Base-by-base conservation (phyloP, 2,888 invertebrate species). In the Macaria liturata region DNA sequence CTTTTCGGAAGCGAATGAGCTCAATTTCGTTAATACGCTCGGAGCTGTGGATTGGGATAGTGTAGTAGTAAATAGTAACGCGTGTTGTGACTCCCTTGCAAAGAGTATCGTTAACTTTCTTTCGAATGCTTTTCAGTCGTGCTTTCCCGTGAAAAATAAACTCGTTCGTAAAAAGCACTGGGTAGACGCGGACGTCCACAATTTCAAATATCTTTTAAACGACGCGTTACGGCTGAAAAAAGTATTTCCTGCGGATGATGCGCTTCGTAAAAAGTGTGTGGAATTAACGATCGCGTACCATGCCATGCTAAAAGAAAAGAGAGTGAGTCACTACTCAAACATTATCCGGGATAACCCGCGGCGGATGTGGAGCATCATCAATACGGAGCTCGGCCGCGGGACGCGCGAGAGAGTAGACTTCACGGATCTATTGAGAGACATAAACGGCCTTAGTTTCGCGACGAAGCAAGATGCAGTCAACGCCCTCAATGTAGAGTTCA, bases 361-460 rank as follows among this genome's bases (percentile, higher is more conserved):
- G 31, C 40, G 55, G 9, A 59, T 59, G 59, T 59, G 55, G 59
- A 9, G 20, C 3, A 31, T 59, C 0, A 46, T 59, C 3, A 59
- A 52, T 9, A 31, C 47, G 1, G 59, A 59, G 9, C n/a, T 51
- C 0, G 54, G 54, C 0, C 54, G 55, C 1, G 46, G 40, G 1
- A 49, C 32, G 8, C 54, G 59, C 4, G 55, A 51, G n/a, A 9
- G 48, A 2, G 42, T 46, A 4, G 55, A 54, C 4, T 55, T 20
- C 7, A 55, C 51, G 1, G 46, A 46, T n/a, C 9, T 46, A 4
- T 3, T 46, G 8, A 32, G 32, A 8, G 32, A 46, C 30, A 3
- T 7, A 9, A 1, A 46, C 32, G 46, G 46, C n/a, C 46, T 32
- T 9, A 3, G 30, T 4, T 46, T 1, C 32, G 3, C 0, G 8